Percentiles rank a stretch among this genome's conserved stretches.
phyloP scores from a whole-genome alignment of 2,113 vertebrate species.

The Oxyruncus cristatus region DNA sequence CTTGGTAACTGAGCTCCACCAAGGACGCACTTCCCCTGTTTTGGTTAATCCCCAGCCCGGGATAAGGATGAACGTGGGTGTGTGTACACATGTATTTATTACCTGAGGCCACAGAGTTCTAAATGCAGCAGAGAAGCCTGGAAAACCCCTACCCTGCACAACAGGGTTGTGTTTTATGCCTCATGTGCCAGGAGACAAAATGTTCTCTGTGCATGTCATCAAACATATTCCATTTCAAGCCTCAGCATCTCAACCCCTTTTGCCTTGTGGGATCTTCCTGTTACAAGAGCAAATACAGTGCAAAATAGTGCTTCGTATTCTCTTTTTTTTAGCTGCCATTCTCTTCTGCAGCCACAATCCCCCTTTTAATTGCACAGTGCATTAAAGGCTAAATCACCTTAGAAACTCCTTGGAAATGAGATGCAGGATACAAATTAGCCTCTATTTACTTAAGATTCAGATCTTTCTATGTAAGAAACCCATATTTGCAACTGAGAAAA shows the following conservation, averaged over 20 bases:
- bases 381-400: neutral
- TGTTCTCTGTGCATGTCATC: neutral
- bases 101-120: neutral
- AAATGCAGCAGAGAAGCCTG: neutral
- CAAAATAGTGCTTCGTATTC: neutral
- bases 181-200: neutral
- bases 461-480: neutral
- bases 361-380: neutral
- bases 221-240: neutral
- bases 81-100: neutral
- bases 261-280: neutral
- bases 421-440: neutral
- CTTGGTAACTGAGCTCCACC: neutral
- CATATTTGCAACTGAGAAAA: neutral
- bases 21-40: neutral
- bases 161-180: neutral
- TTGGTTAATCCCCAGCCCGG: neutral
- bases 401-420: neutral
- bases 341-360: neutral
- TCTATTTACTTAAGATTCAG: neutral
- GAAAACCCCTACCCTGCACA: neutral
- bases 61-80: fast-evolving
- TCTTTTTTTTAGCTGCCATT: neutral
- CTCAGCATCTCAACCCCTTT: neutral
- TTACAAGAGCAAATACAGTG: neutral